phyloP scores from a whole-genome alignment of 2,113 vertebrate species.

The Neotragus moschatus region DNA sequence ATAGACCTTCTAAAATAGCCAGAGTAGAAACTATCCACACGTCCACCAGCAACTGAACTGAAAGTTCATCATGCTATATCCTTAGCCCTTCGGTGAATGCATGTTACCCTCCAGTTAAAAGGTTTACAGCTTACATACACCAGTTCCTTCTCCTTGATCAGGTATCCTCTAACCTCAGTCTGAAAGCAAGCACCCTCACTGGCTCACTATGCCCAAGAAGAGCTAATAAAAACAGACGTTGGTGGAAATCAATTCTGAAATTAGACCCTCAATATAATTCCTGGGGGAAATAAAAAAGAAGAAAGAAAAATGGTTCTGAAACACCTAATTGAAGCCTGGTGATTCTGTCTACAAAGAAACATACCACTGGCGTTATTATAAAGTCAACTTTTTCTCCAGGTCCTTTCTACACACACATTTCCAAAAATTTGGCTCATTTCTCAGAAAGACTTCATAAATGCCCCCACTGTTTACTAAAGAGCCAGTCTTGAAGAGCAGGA shows the following conservation, averaged over 20 bases:
- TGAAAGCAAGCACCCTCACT: not conserved
- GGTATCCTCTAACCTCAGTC: not conserved
- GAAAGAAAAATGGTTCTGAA: not conserved
- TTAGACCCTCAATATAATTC: not conserved
- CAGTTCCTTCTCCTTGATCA: not conserved
- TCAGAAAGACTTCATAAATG: not conserved
- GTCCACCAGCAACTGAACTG: not conserved
- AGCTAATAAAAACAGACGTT: not conserved
- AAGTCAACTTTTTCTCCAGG: not conserved
- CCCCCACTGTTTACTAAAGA: not conserved
- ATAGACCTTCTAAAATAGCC: not conserved
- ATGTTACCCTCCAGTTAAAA: not conserved
- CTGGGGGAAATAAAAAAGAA: not conserved
- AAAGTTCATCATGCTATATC: not conserved
- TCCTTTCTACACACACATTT: not conserved
- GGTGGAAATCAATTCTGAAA: not conserved
- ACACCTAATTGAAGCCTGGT: not conserved
- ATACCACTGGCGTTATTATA: not conserved
- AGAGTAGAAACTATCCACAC: not conserved
- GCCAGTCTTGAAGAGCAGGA: not conserved
- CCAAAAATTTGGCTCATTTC: not conserved
- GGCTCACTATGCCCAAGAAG: not conserved
- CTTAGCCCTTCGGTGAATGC: no score
- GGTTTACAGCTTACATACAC: not conserved
- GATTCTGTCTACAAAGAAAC: constrained; percentile 4